phyloP scores from a whole-genome alignment of 2,888 invertebrate genomes.

The Drosophila anceps region DNA sequence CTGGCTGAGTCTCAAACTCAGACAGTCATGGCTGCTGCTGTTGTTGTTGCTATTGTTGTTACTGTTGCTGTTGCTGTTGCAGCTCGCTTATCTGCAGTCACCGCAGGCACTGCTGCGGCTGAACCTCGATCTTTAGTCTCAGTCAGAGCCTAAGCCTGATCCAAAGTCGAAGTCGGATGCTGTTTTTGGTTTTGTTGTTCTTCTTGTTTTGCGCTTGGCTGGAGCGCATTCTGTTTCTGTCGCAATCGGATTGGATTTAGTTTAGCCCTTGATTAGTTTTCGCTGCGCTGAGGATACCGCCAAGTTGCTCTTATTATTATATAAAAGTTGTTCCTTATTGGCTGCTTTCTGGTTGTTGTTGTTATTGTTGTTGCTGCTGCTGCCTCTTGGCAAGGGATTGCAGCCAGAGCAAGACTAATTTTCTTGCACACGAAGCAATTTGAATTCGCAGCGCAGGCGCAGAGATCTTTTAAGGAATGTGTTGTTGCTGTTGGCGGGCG shows the following conservation, averaged over 20 bases:
- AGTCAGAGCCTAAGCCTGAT: constrained; percentile 25
- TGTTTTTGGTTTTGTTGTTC: constrained; percentile 15
- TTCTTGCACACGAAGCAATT: constrained; percentile 85
- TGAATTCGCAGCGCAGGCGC: constrained; percentile 79
- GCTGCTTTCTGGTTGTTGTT: constrained; percentile 29
- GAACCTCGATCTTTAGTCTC: constrained; percentile 21
- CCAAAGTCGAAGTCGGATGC: constrained; percentile 37
- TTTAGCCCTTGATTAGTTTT: constrained; percentile 85
- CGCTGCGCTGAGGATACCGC: constrained; percentile 69
- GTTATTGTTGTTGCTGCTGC: constrained; percentile 46
- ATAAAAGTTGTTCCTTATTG: constrained; percentile 62
- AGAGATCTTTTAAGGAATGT: constrained; percentile 69
- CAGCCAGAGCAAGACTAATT: constrained; percentile 83
- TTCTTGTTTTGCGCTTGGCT: constrained; percentile 17
- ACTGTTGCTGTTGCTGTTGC: constrained; percentile 41
- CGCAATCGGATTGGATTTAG: constrained; percentile 83
- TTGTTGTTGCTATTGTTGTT: constrained; percentile 25
- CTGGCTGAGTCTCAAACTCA: constrained; percentile 38
- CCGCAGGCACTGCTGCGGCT: constrained; percentile 57
- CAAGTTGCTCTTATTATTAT: constrained; percentile 78
- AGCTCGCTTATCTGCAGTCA: constrained; percentile 62
- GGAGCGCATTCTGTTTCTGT: constrained; percentile 69
- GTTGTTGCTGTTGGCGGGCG: constrained; percentile 60
- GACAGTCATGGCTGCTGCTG: constrained; percentile 60
- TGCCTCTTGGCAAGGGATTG: constrained; percentile 66